phyloP scores from a whole-genome alignment of 2,797 vertebrate genomes.

The Pseudochirops corinnae region DNA sequence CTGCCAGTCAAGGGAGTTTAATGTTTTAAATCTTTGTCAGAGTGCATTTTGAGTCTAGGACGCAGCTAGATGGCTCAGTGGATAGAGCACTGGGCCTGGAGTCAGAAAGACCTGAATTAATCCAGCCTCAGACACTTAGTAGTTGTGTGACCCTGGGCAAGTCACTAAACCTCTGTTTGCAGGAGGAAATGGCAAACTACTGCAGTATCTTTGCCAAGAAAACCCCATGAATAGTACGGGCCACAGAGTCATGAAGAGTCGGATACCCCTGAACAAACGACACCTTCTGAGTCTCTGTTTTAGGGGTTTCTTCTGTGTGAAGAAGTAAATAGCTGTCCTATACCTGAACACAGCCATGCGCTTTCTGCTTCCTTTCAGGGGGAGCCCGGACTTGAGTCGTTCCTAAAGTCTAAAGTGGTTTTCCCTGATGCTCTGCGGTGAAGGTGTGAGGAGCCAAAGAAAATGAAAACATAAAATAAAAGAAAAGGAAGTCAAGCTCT shows the following conservation, averaged over 20 bases:
- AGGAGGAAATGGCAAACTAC: background rate
- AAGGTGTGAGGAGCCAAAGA: background rate
- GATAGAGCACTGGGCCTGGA: background rate
- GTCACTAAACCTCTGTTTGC: background rate
- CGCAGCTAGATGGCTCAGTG: background rate
- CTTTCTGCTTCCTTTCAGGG: background rate
- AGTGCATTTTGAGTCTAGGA: background rate
- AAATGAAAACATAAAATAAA: background rate
- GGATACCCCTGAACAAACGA: background rate
- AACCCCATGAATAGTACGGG: background rate
- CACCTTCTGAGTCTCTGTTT: background rate
- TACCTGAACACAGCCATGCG: background rate
- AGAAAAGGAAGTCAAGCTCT: background rate
- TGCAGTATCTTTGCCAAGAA: background rate
- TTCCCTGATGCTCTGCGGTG: background rate
- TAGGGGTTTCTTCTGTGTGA: background rate
- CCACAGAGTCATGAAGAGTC: background rate
- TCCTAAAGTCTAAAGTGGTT: background rate
- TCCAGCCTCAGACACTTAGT: background rate
- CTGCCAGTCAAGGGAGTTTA: background rate
- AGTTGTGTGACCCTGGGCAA: background rate
- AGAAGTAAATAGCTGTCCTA: background rate
- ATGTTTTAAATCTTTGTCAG: background rate
- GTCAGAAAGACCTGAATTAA: background rate
- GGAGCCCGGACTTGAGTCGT: background rate